Base-by-base conservation (phyloP, 2,797 vertebrate genomes). In the Acipenser ruthenus region DNA sequence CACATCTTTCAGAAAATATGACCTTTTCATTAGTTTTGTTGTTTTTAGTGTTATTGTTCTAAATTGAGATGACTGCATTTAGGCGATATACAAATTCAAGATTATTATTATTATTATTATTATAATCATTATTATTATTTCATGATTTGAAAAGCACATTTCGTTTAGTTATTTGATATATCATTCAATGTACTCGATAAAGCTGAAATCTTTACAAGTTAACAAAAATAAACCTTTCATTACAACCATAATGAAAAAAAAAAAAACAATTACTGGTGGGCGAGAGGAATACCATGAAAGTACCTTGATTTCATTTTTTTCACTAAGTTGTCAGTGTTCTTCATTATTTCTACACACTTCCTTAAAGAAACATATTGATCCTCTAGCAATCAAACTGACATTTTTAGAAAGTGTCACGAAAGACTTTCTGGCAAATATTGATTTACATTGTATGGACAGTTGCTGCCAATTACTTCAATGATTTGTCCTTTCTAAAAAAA, bases 281-380 rank as follows among this genome's bases (percentile, higher is more conserved):
- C 69, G 79, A 66, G 78, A 75, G 72, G 82, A 77, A 77, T 68
- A 68, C 55, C 82, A 78, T 85, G 81, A 82, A 78, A 70, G 78
- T 78, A 74, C 68, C 18, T 63, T 73, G 63, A 56, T 64, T 70
- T 52, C 7, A 76, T 75, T 79, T 80, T 59, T 77, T 82, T 78
- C 78, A 76, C 78, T 74, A 81, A 85, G 80, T 69, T 67, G 79
- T 80, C 79, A 80, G 86, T 82, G 74, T 79, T 49, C 67, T 73
- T 75, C 76, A 81, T 87, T 80, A 86, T 84, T 86, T 89, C 81
- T 87, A 88, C 81, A 88, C 87, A 84, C 88, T 88, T 86, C 85
- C 88, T 92, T 88, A 93, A 89, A 89, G 90, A 89, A 91, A 89
- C 76, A 84, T 84, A 92, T 90, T 86, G 93, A 93, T 89, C 88